Base-by-base conservation (phyloP, 2,888 invertebrate species). In the Lithophane ornitopus region DNA sequence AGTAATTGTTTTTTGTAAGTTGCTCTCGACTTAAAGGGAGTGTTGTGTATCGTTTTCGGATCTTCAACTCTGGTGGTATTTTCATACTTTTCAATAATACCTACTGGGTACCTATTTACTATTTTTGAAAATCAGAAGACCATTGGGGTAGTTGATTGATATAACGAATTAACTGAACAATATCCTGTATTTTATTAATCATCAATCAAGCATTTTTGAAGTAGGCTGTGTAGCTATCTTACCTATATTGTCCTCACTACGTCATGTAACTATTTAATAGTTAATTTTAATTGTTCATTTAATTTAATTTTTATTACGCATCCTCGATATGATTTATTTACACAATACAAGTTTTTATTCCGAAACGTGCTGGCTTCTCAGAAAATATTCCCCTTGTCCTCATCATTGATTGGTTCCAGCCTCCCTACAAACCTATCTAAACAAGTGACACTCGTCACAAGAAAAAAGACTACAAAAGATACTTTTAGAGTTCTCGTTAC, bases 381-480 rank as follows among this genome's bases (percentile, higher is more conserved):
- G 68, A 84, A 76, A 68, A 74, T 71, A 61, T 80, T 84, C 56
- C 28, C 9, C 26, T 39, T 63, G 28, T 71, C 52, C 52, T 34
- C 52, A 52, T 56, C 39, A 41, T 3, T 70, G 65, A 69, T 71
- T 66, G 56, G 28, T 68, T 52, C 39, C 74, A 79, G n/a, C 46
- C 74, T 67, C 61, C 62, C 68, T 58, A 22, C 41, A 71, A 77
- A 78, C 72, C 63, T 70, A 79, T 71, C 69, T 76, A 80, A 85
- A 86, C 68, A 86, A 78, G 65, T 66, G 72, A 77, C 82, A 87
- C 74, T 87, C 78, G 79, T 84, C 70, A 61, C 66, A 61, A 74
- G 76, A 81, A 86, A 84, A 84, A 76, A 68, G 19, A 71, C 69
- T 28, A 86, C 88, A 88, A 87, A 88, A 78, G 82, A 76, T 68